Evolutionary conservation across 2,888 invertebrate species (phyloP).

Genomic region (Limnephilus auricula): DNA sequence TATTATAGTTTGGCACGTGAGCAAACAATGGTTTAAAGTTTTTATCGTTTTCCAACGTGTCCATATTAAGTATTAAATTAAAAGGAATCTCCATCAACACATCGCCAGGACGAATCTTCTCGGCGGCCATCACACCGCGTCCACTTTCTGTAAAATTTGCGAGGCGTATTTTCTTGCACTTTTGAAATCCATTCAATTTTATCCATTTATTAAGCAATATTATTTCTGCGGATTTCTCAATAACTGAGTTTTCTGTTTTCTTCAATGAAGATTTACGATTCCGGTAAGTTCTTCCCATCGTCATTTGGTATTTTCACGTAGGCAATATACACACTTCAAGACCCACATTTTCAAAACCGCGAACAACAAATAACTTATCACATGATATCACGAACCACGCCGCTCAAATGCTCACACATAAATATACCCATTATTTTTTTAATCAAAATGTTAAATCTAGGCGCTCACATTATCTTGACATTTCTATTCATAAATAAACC

Average conservation of each 20-base stretch:
- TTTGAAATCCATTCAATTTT: constrained; percentile 76
- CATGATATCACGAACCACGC: too few species aligned
- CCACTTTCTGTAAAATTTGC: constrained; percentile 83
- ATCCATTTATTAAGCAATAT: constrained; percentile 78
- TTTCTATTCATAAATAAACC: too few species aligned
- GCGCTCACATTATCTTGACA: too few species aligned
- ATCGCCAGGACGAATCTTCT: constrained; percentile 77
- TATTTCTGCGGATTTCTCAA: constrained; percentile 71
- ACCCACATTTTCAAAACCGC: not conserved
- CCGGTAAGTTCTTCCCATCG: constrained; percentile 78
- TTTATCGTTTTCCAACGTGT: constrained; percentile 77
- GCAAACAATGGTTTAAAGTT: constrained; percentile 76
- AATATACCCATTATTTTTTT: too few species aligned
- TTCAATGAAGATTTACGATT: constrained; percentile 70
- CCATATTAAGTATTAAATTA: constrained; percentile 79
- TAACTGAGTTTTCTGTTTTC: constrained; percentile 69
- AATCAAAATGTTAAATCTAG: too few species aligned
- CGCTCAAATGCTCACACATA: too few species aligned
- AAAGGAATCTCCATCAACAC: constrained; percentile 80
- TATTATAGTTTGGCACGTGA: constrained; percentile 70
- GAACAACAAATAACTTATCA: not conserved
- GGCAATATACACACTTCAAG: not conserved
- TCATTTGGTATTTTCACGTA: constrained; percentile 5
- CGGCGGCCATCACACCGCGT: constrained; percentile 84
- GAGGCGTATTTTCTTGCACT: constrained; percentile 78